Evolutionary conservation across 1,140 invertebrate species (phyloP).

Genomic region (Solenopsis fugax): DNA sequence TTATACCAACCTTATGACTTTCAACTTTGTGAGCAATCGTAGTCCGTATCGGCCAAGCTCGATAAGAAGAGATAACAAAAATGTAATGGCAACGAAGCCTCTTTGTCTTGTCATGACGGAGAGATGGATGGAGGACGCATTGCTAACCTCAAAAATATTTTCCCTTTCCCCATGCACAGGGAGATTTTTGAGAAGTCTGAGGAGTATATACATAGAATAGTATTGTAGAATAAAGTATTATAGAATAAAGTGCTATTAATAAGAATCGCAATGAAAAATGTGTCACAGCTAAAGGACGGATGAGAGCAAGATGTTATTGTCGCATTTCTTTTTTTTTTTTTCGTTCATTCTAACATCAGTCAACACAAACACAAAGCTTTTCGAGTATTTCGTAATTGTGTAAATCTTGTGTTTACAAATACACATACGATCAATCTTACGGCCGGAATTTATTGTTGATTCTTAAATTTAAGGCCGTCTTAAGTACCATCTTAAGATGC

Average conservation of each 20-base stretch:
- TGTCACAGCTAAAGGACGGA: background rate
- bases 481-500: too few relatives aligned
- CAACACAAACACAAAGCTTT: background rate
- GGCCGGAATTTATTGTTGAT: too few relatives aligned
- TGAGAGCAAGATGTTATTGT: background rate
- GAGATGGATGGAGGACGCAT: background rate
- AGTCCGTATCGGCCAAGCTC: background rate
- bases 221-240: too few relatives aligned
- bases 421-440: background rate
- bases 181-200: background rate
- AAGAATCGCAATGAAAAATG: background rate
- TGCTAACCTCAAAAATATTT: background rate
- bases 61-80: constrained; percentile 19
- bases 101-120: background rate
- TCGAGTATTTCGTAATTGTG: background rate
- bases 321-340: background rate
- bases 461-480: too few relatives aligned
- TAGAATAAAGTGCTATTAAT: background rate
- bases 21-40: background rate
- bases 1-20: background rate
- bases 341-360: too few relatives aligned
- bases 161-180: background rate
- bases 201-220: too few relatives aligned
- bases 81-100: background rate
- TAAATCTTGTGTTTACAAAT: background rate